Base-by-base conservation (phyloP, 2,113 vertebrate genomes). In the Kryptolebias marmoratus region DNA sequence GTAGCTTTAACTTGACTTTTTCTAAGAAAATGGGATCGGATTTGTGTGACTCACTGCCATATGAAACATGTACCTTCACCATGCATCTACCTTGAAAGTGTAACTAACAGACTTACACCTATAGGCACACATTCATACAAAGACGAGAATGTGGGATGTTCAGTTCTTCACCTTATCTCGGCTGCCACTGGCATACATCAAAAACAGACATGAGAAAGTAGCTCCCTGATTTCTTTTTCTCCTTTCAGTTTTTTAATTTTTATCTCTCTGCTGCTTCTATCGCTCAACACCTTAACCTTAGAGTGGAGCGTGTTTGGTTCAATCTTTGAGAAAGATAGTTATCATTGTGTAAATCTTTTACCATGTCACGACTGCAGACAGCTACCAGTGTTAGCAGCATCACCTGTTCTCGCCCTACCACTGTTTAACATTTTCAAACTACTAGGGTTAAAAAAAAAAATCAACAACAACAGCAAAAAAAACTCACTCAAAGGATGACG, bases 311-410 rank as follows among this genome's bases (percentile, higher is more conserved):
- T 47, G 42, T 11, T 45, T 11, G 58, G 69, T 66, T 56, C 64
- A 69, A 64, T 85, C 79, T 78, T 45, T 56, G 11, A 77, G 30
- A 55, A 42, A 80, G 76, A 87, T 86, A 62, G 31, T 84, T 89
- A 86, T 86, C 85, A 5, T 10, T 13, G 57, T n/a, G 55, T 32
- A 2, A 61, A 67, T 68, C 60, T 77, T 32, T 42, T 9, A 42
- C 39, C 5, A 8, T 2, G 48, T n/a, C 22, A 15, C 32, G 31
- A 79, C 49, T n/a, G 47, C 47, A 16, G 15, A 15, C 44, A n/a
- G 15, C 64, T 59, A 48, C 39, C 47, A 11, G 44, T 45, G 47
- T 64, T 22, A 22, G 63, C 13, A 54, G 56, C 4, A 5, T n/a
- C 32, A 64, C 57, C 66, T 39, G 68, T 1, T 31, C 59, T 54